Evolutionary conservation across 2,113 vertebrate genomes (phyloP).

Genomic region (Mus pahari): DNA sequence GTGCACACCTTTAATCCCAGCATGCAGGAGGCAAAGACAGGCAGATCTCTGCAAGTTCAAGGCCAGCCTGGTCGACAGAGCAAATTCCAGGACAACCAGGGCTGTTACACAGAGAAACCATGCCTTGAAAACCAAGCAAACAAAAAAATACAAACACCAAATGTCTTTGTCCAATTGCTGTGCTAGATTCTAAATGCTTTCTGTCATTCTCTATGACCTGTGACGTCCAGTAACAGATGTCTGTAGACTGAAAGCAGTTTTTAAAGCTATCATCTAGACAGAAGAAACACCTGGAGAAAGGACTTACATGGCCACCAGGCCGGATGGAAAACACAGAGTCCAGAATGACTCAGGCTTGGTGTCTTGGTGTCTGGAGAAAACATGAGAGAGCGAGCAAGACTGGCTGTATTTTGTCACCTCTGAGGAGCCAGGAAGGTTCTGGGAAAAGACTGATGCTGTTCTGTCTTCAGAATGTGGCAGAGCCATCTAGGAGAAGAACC

Average conservation of each 20-base stretch:
- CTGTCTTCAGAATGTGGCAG: neutral
- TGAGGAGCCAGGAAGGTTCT: neutral
- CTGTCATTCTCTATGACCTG: neutral
- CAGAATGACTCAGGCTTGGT: neutral
- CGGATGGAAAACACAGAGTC: neutral
- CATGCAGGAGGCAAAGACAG: neutral
- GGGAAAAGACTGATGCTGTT: neutral
- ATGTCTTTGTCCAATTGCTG: neutral
- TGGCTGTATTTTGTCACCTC: neutral
- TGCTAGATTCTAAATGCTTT: slow-evolving; percentile 3
- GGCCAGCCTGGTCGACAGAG: neutral
- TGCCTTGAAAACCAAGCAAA: neutral
- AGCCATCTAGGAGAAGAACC: neutral
- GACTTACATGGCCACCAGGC: neutral
- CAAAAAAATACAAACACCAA: neutral
- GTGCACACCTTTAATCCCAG: neutral
- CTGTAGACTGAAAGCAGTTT: neutral
- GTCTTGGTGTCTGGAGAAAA: neutral
- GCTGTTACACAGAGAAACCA: neutral
- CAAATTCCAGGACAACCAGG: neutral
- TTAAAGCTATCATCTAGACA: neutral
- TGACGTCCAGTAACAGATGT: neutral
- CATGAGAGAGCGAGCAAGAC: neutral
- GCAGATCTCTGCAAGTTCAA: neutral
- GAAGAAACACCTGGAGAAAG: neutral